Evolutionary conservation across 2,888 invertebrate species (phyloP).

Genomic region (Uropetala carovei): DNA sequence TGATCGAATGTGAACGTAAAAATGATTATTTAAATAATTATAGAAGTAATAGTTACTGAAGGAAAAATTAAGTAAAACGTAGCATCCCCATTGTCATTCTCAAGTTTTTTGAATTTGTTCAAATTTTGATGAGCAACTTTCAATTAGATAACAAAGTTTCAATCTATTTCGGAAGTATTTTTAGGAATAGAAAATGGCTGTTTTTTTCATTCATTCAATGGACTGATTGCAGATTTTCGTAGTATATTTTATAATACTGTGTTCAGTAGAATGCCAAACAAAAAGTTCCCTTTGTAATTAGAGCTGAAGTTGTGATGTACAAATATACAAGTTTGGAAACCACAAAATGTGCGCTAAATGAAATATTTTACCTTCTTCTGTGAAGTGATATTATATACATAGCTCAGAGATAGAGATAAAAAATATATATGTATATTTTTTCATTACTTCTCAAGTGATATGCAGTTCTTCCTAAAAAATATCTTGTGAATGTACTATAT

Average conservation of each 20-base stretch:
- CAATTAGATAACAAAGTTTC: neutral
- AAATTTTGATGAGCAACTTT: slow-evolving; percentile 48
- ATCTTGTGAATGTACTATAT: neutral
- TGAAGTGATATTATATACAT: slow-evolving; percentile 48
- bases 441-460: slow-evolving; percentile 62
- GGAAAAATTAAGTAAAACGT: neutral
- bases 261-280: slow-evolving; percentile 49
- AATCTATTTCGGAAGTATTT: slow-evolving; percentile 13
- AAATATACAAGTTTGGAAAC: slow-evolving; percentile 36
- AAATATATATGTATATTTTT: slow-evolving; percentile 55
- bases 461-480: slow-evolving; percentile 39
- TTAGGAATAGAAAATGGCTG: neutral
- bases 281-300: slow-evolving; percentile 45
- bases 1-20: neutral
- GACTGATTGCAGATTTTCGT: slow-evolving; percentile 44
- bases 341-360: slow-evolving; percentile 30
- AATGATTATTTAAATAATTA: slow-evolving; percentile 2
- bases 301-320: slow-evolving; percentile 52
- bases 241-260: slow-evolving; percentile 53
- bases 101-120: slow-evolving; percentile 35
- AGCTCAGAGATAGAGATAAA: slow-evolving; percentile 37
- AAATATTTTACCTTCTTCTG: slow-evolving; percentile 54
- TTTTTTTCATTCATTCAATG: slow-evolving; percentile 42
- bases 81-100: neutral
- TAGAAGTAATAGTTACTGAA: neutral